Evolutionary conservation across 2,888 invertebrate genomes (phyloP).

Genomic region (Metopia argyrocephala): DNA sequence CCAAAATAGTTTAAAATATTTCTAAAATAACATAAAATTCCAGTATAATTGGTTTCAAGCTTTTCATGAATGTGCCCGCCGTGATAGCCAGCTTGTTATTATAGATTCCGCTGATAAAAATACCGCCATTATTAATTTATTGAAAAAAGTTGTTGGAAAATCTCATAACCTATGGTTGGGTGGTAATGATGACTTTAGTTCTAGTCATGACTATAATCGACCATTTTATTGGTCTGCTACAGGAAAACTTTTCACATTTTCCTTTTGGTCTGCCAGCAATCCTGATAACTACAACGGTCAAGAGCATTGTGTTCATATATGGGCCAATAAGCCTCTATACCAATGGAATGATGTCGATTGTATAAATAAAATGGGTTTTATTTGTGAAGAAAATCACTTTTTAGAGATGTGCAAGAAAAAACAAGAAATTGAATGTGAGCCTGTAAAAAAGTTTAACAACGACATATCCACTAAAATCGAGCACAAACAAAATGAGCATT

Average conservation of each 20-base stretch:
- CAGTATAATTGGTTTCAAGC: slow-evolving; percentile 46
- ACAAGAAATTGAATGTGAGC: not conserved
- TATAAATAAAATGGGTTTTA: not conserved
- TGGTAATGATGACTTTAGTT: slow-evolving; percentile 5
- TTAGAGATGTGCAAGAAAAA: not conserved
- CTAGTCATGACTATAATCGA: not conserved
- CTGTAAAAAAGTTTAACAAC: not conserved
- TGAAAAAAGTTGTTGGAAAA: not conserved
- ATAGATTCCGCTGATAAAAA: not conserved
- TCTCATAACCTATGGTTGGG: slow-evolving; percentile 24
- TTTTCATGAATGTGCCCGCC: slow-evolving; percentile 20
- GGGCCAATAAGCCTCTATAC: not conserved
- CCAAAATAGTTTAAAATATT: not conserved
- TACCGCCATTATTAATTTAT: not conserved
- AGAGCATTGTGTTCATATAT: slow-evolving; percentile 9
- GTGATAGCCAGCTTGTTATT: not conserved
- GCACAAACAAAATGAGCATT: not conserved
- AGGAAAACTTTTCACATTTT: slow-evolving; percentile 6
- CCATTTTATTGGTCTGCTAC: slow-evolving; percentile 23
- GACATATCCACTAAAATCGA: not conserved
- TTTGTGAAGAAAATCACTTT: slow-evolving; percentile 18
- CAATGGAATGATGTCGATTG: slow-evolving; percentile 27
- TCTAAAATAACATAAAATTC: not conserved
- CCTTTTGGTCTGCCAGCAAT: slow-evolving; percentile 23
- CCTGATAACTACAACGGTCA: slow-evolving; percentile 2